Evolutionary conservation across 53 echinoderm and acorn worm species (phyloP), one percentile per base, ranked within the genome.

Genomic region (Pentamera pediparva): DNA sequence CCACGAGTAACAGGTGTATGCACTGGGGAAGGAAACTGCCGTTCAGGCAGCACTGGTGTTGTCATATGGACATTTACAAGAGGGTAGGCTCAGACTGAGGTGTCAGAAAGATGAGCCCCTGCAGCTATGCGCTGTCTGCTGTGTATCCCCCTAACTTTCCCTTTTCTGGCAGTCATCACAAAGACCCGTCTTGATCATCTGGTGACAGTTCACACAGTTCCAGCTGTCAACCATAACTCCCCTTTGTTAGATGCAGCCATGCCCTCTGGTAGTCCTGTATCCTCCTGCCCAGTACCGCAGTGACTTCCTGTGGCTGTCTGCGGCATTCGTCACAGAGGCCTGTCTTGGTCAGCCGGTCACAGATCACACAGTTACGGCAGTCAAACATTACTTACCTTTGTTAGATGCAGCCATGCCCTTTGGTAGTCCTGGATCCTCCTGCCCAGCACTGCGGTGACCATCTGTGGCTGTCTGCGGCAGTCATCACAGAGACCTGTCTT

Each of bases 301-400:
- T 56, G 15, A 83, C 79, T 1, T 62, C 56, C 73, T 95, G 96
- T 37, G 91, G 79, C 40, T 82, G 85, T 36, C 59, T 69, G 47
- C 74, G 76, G 59, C 96, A 95, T 32, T 64, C 57, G 26, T 80
- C 81, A 27, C 96, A 95, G 10, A 95, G 79, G 19, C 90, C 85
- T 5, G 84, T 78, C 80, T 95, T 76, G 61, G 87, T 95, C 27
- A 88, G 77, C 25, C 79, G 79, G 56, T 90, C 96, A 57, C 96
- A 95, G 38, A 90, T 74, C 17, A 78, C 84, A 65, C 96, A 95
- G 75, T 95, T 95, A n/a, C n/a, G n/a, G n/a, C n/a, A n/a, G n/a
- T n/a, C n/a, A n/a, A n/a, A n/a, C n/a, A n/a, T n/a, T n/a, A 69
- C 38, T 5, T 43, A 40, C 39, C 43, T 40, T 69, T 50, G 29